These are phyloP conservation scores for Monopterus albus DNA, from an alignment of 2,113 vertebrate genomes.

Conservation along the genomic window DNA sequence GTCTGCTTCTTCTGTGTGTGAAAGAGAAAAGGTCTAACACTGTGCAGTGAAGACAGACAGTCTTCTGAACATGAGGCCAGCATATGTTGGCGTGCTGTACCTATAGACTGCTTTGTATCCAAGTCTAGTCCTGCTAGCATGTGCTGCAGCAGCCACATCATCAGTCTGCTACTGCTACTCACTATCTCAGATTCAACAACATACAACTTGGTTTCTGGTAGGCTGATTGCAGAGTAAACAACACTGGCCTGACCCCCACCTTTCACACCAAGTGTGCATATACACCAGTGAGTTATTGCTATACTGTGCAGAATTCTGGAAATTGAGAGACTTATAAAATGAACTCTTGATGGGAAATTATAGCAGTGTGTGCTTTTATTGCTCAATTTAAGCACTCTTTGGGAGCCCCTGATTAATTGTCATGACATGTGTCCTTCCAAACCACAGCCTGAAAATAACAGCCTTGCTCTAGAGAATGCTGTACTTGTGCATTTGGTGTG, in stretches of 20 bases:
- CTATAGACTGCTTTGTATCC: conserved; percentile 40
- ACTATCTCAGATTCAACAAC: background rate
- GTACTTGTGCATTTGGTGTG: background rate
- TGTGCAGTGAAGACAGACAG: conserved; percentile 50
- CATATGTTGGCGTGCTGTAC: conserved; percentile 55
- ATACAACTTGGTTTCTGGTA: background rate
- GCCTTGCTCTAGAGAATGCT: background rate
- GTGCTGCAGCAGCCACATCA: conserved; percentile 50
- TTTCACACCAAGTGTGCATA: too few species aligned
- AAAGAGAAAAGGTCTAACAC: conserved; percentile 30
- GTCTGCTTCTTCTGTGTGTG: conserved; percentile 11
- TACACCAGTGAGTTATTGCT: too few species aligned
- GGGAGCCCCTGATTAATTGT: conserved; percentile 58
- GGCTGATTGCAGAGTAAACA: too few species aligned
- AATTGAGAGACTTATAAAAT: background rate
- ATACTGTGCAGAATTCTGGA: too few species aligned
- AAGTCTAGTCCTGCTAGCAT: background rate
- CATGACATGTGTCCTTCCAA: conserved; percentile 66
- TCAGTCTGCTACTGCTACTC: conserved; percentile 13
- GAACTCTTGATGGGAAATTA: too few species aligned
- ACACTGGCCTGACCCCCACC: too few species aligned
- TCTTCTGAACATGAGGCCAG: conserved; percentile 54
- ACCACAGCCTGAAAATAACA: conserved; percentile 50
- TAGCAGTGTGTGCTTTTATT: background rate
- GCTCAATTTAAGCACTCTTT: conserved; percentile 2